A percentile compares a stretch with the other conserved stretches of the same genome.
Conservation (phyloP, 2,888 invertebrate species). For the Dioctria linearis region DNA sequence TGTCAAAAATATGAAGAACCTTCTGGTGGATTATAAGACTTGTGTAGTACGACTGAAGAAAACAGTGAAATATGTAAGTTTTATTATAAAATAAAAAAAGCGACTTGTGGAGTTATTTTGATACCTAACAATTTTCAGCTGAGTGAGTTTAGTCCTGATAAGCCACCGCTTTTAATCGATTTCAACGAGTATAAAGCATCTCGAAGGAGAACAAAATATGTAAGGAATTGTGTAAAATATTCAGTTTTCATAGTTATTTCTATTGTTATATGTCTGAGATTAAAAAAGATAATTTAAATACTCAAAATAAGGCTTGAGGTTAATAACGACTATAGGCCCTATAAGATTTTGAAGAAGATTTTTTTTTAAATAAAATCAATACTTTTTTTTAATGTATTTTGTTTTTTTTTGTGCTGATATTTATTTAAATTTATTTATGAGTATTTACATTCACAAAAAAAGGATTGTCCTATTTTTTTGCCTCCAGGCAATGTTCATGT, state of each 20-base stretch:
- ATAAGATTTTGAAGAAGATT: too few species aligned
- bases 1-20: constrained; percentile 61
- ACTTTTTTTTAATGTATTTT: too few species aligned
- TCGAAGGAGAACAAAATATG: constrained; percentile 64
- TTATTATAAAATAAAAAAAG: background rate
- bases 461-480: too few species aligned
- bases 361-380: too few species aligned
- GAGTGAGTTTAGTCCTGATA: constrained; percentile 66
- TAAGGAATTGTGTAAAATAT: constrained; percentile 66
- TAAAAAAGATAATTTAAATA: constrained; percentile 9
- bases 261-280: constrained; percentile 62
- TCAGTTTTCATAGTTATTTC: constrained; percentile 67
- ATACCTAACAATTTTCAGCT: constrained; percentile 61
- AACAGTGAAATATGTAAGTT: constrained; percentile 67
- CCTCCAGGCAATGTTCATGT: too few species aligned
- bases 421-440: too few species aligned
- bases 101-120: background rate
- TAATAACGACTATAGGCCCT: too few species aligned
- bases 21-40: constrained; percentile 63
- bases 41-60: constrained; percentile 63
- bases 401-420: too few species aligned
- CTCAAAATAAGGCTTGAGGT: too few species aligned
- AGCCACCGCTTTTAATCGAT: constrained; percentile 67
- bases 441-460: too few species aligned
- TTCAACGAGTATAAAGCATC: constrained; percentile 64